These are phyloP conservation scores for Brachypteracias leptosomus DNA, from an alignment of 2,113 vertebrate species.

Conservation along the genomic window DNA sequence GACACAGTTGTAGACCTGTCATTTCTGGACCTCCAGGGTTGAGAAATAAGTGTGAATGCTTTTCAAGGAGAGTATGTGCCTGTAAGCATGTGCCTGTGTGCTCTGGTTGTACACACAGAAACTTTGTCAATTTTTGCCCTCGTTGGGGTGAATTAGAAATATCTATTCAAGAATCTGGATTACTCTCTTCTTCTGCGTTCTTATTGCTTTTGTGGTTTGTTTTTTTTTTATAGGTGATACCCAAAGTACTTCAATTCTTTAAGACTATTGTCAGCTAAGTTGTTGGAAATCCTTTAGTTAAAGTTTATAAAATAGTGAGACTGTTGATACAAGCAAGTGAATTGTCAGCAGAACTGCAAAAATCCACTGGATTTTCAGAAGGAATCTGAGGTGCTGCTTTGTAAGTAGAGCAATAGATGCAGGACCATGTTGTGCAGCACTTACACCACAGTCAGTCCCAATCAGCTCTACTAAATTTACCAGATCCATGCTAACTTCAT, in stretches of 20 bases:
- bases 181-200: neutral
- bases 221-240: neutral
- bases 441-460: accelerated
- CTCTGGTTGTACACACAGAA: neutral
- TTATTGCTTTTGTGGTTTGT: neutral
- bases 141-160: neutral
- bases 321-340: neutral
- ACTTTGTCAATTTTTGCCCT: neutral
- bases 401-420: neutral
- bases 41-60: neutral
- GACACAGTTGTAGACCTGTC: neutral
- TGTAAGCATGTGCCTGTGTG: neutral
- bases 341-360: neutral
- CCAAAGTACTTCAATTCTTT: neutral
- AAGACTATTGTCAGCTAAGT: neutral
- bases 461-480: neutral
- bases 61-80: neutral
- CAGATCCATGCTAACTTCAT: neutral
- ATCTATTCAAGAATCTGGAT: neutral
- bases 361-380: neutral
- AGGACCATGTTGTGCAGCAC: neutral
- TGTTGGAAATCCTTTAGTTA: neutral
- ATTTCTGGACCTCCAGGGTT: neutral
- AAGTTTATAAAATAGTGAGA: neutral
- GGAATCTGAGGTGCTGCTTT: neutral